phyloP scores from a whole-genome alignment of 2,888 invertebrate species.

The Parelbella ahira region DNA sequence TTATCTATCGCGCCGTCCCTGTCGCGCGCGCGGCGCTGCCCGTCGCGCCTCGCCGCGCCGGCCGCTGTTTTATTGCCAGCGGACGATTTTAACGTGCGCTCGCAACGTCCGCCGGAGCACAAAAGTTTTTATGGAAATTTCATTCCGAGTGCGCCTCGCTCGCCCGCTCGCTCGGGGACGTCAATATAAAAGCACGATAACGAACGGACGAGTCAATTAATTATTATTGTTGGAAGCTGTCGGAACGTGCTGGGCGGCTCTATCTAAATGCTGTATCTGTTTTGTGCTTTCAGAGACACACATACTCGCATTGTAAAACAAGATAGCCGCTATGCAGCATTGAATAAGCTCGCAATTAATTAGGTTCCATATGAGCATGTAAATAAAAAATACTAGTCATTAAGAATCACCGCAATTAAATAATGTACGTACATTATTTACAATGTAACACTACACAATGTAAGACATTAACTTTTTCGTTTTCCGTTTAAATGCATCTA shows the following conservation, averaged over 20 bases:
- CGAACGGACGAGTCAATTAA: conserved; percentile 81
- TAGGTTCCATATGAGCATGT: too few relatives aligned
- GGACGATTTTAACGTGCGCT: conserved; percentile 81
- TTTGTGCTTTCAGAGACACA: conserved; percentile 38
- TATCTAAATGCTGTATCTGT: conserved; percentile 56
- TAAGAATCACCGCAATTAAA: too few relatives aligned
- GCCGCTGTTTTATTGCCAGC: conserved; percentile 80
- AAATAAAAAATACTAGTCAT: too few relatives aligned
- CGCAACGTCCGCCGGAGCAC: conserved; percentile 80
- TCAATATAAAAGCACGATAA: conserved; percentile 81
- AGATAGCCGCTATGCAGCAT: conserved; percentile 21
- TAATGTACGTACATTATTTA: too few relatives aligned
- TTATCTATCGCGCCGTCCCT: conserved; percentile 70
- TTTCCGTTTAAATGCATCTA: too few relatives aligned
- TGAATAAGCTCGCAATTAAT: too few relatives aligned
- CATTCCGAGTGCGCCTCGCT: conserved; percentile 78
- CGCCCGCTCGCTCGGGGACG: conserved; percentile 73
- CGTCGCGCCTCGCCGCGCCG: conserved; percentile 78
- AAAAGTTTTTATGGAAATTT: conserved; percentile 82
- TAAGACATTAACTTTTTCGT: too few relatives aligned
- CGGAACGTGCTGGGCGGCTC: conserved; percentile 62
- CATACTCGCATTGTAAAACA: conserved; percentile 35
- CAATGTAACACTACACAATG: too few relatives aligned
- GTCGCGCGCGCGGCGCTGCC: conserved; percentile 67
- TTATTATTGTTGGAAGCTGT: conserved; percentile 79